These are phyloP conservation scores for Neolamprologus modestus DNA, from an alignment of 2,113 vertebrate genomes.

Conservation along the genomic window DNA sequence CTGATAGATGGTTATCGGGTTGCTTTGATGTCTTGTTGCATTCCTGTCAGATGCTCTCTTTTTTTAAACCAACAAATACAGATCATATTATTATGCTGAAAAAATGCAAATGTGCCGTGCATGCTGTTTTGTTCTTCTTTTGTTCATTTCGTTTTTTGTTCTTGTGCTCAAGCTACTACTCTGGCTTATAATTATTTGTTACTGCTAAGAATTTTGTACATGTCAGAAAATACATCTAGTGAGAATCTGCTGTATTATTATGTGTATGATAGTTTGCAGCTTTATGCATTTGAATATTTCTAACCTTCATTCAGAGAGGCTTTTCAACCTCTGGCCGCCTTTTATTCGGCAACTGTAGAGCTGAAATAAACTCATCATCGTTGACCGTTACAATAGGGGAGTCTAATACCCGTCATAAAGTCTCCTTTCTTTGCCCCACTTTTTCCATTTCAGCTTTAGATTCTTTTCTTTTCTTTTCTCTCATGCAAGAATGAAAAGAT, in stretches of 20 bases:
- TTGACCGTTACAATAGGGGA: slow-evolving; percentile 19
- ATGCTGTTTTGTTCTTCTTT: neutral
- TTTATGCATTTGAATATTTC: neutral
- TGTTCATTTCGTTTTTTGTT: neutral
- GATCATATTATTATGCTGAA: neutral
- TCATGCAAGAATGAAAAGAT: neutral
- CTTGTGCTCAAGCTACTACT: neutral
- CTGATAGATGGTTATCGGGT: neutral
- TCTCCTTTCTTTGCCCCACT: slow-evolving; percentile 22
- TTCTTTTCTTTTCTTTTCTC: neutral
- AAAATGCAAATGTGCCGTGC: neutral
- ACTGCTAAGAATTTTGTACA: neutral
- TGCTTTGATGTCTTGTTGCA: neutral
- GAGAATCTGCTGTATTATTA: neutral
- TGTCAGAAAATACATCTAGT: neutral
- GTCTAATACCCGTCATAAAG: slow-evolving; percentile 1
- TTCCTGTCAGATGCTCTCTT: neutral
- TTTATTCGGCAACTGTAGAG: neutral
- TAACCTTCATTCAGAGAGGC: neutral
- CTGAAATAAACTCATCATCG: slow-evolving; percentile 16
- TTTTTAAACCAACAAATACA: neutral
- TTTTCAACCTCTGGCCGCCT: neutral
- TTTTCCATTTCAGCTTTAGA: slow-evolving; percentile 7
- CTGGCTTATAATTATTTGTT: neutral
- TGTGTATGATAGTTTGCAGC: neutral